Percentiles rank a stretch among this genome's conserved stretches.
Evolutionary conservation across 1,140 invertebrate species (phyloP).

Genomic region (Pachypsylla venusta): DNA sequence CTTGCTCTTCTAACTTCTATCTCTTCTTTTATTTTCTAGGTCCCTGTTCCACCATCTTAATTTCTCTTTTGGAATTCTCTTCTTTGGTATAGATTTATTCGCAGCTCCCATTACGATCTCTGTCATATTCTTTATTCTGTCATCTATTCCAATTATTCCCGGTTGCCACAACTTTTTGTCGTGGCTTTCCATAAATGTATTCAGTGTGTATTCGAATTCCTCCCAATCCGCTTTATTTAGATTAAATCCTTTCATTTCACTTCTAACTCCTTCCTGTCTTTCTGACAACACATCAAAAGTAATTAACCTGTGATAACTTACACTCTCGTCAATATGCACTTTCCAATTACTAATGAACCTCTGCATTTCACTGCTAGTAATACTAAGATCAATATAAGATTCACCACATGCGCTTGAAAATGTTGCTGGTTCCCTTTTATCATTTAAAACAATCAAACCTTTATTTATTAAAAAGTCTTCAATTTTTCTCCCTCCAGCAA

Average conservation of each 20-base stretch:
- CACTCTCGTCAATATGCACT: neutral
- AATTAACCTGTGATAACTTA: conserved; percentile 2
- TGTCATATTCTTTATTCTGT: neutral
- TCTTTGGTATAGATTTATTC: neutral
- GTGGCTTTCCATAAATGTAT: too few species aligned
- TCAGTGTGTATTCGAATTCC: too few species aligned
- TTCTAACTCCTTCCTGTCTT: neutral
- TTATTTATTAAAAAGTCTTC: neutral
- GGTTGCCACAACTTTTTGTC: too few species aligned
- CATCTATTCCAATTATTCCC: neutral
- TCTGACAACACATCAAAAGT: neutral
- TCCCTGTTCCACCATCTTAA: conserved; percentile 3
- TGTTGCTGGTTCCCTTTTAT: neutral
- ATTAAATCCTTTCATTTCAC: neutral
- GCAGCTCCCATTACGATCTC: neutral
- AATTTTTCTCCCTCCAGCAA: neutral
- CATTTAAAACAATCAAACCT: neutral
- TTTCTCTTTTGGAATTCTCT: neutral
- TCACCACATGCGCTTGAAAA: neutral
- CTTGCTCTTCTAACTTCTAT: neutral
- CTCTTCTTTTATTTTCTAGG: neutral
- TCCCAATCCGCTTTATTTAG: too few species aligned
- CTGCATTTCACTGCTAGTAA: neutral
- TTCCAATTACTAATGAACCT: neutral
- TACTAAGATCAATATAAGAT: conserved; percentile 7